phyloP scores from a whole-genome alignment of 2,888 invertebrate genomes.

The Eupithecia inturbata region DNA sequence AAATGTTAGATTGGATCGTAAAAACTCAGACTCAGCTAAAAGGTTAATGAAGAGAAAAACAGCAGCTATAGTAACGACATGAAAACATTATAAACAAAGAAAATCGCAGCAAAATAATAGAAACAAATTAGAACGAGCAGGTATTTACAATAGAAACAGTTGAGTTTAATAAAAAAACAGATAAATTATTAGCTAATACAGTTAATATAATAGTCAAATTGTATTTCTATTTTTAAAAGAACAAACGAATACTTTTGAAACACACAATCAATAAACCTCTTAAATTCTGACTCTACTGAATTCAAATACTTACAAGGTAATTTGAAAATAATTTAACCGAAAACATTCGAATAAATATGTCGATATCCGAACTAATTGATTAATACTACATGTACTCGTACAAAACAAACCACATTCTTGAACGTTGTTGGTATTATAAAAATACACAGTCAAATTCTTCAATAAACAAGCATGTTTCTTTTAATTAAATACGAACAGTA shows the following conservation, averaged over 20 bases:
- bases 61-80: not conserved
- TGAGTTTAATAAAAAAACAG: no score
- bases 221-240: not conserved
- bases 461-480: not conserved
- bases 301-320: not conserved
- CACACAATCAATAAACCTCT: not conserved
- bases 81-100: no score
- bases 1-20: constrained; percentile 23
- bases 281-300: not conserved
- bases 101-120: no score
- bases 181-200: no score
- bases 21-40: constrained; percentile 13
- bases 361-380: not conserved
- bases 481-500: no score
- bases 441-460: not conserved
- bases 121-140: no score
- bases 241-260: not conserved
- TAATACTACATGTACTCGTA: not conserved
- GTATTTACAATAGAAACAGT: no score
- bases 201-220: not conserved
- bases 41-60: not conserved
- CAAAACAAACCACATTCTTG: not conserved
- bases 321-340: not conserved
- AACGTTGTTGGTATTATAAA: not conserved
- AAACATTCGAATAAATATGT: constrained; percentile 5